A percentile compares a stretch with the other conserved stretches of the same genome.
Evolutionary conservation across 2,797 vertebrate species (phyloP).

Genomic region (Neosilurus hyrtlii): DNA sequence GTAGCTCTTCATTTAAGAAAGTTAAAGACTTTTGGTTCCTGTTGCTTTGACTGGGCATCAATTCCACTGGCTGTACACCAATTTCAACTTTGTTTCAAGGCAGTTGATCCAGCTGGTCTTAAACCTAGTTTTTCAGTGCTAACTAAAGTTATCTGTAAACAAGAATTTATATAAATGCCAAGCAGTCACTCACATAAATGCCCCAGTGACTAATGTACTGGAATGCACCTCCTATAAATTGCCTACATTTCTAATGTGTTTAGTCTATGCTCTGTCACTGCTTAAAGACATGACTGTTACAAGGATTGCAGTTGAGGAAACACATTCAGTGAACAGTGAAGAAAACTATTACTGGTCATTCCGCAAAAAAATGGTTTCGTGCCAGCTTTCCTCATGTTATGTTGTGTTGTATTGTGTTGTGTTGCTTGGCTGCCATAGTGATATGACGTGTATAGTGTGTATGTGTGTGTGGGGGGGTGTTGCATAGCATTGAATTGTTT

Average conservation of each 20-base stretch:
- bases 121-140: constrained; percentile 21
- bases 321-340: not conserved
- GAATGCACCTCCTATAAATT: constrained; percentile 25
- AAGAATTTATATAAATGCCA: constrained; percentile 1
- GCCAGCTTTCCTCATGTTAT: constrained; percentile 20
- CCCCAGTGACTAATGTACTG: constrained; percentile 27
- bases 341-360: not conserved
- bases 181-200: constrained; percentile 26
- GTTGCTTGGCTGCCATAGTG: constrained; percentile 53
- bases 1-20: constrained; percentile 17
- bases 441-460: constrained; percentile 9
- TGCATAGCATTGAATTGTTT: constrained; percentile 14
- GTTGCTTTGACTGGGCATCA: constrained; percentile 34
- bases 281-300: constrained; percentile 5
- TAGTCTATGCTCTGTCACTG: constrained; percentile 21
- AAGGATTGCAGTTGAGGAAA: not conserved
- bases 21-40: constrained; percentile 32
- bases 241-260: constrained; percentile 29
- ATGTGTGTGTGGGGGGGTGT: not conserved
- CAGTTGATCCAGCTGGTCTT: constrained; percentile 22
- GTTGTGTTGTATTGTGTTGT: constrained; percentile 30
- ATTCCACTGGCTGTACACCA: constrained; percentile 46
- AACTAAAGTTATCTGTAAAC: constrained; percentile 27
- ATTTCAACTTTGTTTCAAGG: constrained; percentile 12
- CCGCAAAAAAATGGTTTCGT: not conserved